Conservation (phyloP, 2,113 vertebrate genomes). For the Siniperca chuatsi region DNA sequence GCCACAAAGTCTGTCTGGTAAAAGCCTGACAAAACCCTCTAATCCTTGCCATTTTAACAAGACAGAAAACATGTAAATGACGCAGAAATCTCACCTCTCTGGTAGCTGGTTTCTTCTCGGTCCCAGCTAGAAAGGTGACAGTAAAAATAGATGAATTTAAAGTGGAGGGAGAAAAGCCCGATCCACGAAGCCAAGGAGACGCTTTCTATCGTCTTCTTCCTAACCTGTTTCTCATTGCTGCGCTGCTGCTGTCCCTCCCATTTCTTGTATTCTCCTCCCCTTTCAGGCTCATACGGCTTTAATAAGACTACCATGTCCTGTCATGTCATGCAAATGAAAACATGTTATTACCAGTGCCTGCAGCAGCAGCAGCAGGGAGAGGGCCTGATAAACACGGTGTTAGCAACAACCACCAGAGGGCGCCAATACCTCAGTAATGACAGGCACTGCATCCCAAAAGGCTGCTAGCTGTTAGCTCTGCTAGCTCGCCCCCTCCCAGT, state of each 20-base stretch:
- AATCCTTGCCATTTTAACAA: neutral
- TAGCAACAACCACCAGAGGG: constrained; percentile 30
- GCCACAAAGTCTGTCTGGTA: neutral
- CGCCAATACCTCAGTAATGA: neutral
- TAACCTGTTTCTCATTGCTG: constrained; percentile 13
- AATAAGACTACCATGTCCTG: neutral
- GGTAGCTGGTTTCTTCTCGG: neutral
- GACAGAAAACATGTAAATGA: neutral
- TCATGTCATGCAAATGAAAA: neutral
- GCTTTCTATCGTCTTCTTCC: neutral
- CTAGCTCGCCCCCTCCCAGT: too few species aligned
- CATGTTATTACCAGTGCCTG: neutral
- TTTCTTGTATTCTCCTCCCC: constrained; percentile 29
- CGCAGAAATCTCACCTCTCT: constrained; percentile 28
- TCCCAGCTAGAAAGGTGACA: rapidly evolving
- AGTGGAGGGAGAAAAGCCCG: rapidly evolving
- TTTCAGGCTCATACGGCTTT: neutral
- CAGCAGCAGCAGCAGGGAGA: neutral
- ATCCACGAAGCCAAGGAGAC: neutral
- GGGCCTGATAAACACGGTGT: neutral
- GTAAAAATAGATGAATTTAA: neutral
- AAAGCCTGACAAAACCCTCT: neutral
- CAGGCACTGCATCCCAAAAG: too few species aligned
- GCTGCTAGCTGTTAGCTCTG: too few species aligned
- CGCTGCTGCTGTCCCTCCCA: neutral